A percentile compares a stretch with the other conserved stretches of the same genome.
These are phyloP conservation scores for Myotis planiceps DNA, from an alignment of 2,797 vertebrate species.

Conservation along the genomic window DNA sequence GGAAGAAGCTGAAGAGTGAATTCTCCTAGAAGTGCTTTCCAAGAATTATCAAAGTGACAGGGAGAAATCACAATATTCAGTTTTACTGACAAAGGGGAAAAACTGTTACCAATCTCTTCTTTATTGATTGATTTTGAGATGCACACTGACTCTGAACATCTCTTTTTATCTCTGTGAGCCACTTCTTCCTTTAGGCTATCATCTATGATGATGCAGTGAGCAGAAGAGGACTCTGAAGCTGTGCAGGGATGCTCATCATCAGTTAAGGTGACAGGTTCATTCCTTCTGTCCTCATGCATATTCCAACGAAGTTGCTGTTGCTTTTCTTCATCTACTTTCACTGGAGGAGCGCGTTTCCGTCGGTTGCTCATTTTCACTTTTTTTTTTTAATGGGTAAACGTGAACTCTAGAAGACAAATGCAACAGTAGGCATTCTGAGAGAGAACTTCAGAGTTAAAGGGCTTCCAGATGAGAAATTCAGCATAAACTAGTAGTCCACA, in stretches of 20 bases:
- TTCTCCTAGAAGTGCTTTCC: conserved; percentile 94
- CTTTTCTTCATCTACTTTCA: conserved; percentile 92
- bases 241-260: conserved; percentile 75
- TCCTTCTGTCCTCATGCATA: conserved; percentile 94
- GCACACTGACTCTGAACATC: conserved; percentile 57
- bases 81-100: conserved; percentile 81
- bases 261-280: conserved; percentile 74
- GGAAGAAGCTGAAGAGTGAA: conserved; percentile 87
- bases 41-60: conserved; percentile 81
- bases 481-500: neutral
- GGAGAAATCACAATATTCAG: conserved; percentile 88
- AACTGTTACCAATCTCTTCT: conserved; percentile 81
- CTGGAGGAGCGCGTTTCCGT: conserved; percentile 93
- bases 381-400: neutral
- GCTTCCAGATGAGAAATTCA: neutral
- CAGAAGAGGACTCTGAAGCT: conserved; percentile 79
- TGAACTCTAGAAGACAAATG: conserved; percentile 68
- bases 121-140: conserved; percentile 45
- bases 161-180: conserved; percentile 56
- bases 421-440: neutral
- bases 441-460: neutral
- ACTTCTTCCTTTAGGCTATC: conserved; percentile 75
- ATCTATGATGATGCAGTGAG: conserved; percentile 73
- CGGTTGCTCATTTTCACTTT: conserved; percentile 92
- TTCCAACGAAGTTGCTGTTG: conserved; percentile 94